Conservation (phyloP, 2,888 invertebrate genomes). For the Toxonevra muliebris region DNA sequence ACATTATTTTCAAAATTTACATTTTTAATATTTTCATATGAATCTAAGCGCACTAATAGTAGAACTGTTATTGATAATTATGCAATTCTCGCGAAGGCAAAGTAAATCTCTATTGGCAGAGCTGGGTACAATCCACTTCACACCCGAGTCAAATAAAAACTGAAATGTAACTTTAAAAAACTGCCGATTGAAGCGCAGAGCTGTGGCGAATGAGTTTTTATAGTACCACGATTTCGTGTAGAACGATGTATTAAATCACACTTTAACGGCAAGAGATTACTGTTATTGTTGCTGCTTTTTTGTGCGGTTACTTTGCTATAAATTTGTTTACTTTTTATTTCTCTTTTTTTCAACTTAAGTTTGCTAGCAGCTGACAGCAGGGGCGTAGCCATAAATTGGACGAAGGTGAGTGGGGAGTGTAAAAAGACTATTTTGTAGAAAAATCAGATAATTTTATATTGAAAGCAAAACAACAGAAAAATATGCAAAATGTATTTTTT, state of each 20-base stretch:
- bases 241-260: neutral
- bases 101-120: constrained; percentile 4
- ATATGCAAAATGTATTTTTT: too few species aligned
- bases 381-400: too few species aligned
- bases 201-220: neutral
- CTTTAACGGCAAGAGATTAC: neutral
- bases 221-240: neutral
- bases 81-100: neutral
- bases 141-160: constrained; percentile 20
- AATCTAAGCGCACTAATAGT: constrained; percentile 7
- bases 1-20: neutral
- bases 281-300: too few species aligned
- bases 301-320: neutral
- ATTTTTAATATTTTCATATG: neutral
- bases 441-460: too few species aligned
- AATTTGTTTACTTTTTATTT: neutral
- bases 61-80: constrained; percentile 3
- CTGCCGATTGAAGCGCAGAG: neutral
- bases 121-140: constrained; percentile 18
- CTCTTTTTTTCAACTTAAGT: too few species aligned
- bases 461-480: too few species aligned
- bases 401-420: too few species aligned
- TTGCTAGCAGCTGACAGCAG: too few species aligned
- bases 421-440: too few species aligned
- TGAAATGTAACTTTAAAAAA: constrained; percentile 1